These are phyloP conservation scores for Xylota sylvarum DNA, from an alignment of 2,888 invertebrate species.

Conservation along the genomic window DNA sequence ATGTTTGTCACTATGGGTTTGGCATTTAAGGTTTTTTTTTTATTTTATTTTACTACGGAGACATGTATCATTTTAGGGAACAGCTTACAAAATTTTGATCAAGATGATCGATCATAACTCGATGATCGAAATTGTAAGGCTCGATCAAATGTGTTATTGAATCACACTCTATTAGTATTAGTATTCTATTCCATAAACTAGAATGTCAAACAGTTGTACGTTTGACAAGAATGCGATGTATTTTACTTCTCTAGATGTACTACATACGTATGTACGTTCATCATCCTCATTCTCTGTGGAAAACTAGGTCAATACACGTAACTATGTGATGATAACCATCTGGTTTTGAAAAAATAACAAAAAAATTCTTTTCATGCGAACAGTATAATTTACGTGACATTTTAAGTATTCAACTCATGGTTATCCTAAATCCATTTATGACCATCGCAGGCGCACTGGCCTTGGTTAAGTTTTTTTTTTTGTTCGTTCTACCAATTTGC, in stretches of 20 bases:
- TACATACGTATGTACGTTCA: too few species aligned
- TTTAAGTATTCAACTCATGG: not conserved
- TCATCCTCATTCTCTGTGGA: too few species aligned
- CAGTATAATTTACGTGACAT: not conserved
- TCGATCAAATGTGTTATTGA: too few species aligned
- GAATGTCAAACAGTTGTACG: too few species aligned
- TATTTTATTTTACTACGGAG: not conserved
- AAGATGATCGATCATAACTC: too few species aligned
- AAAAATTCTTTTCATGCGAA: not conserved
- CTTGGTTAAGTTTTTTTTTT: not conserved
- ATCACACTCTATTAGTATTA: too few species aligned
- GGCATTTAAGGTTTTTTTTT: not conserved
- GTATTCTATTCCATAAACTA: too few species aligned
- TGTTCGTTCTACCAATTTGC: not conserved
- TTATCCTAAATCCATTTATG: constrained; percentile 1
- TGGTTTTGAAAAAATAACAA: not conserved
- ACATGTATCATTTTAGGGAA: too few species aligned
- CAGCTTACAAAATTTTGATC: too few species aligned
- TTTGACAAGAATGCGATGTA: too few species aligned
- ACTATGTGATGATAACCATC: not conserved
- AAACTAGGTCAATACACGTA: not conserved
- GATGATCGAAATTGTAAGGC: too few species aligned
- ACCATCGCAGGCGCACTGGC: not conserved
- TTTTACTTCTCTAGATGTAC: too few species aligned
- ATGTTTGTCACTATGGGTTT: constrained; percentile 15